phyloP scores from a whole-genome alignment of 2,888 invertebrate genomes.

The Epistrophe grossulariae region DNA sequence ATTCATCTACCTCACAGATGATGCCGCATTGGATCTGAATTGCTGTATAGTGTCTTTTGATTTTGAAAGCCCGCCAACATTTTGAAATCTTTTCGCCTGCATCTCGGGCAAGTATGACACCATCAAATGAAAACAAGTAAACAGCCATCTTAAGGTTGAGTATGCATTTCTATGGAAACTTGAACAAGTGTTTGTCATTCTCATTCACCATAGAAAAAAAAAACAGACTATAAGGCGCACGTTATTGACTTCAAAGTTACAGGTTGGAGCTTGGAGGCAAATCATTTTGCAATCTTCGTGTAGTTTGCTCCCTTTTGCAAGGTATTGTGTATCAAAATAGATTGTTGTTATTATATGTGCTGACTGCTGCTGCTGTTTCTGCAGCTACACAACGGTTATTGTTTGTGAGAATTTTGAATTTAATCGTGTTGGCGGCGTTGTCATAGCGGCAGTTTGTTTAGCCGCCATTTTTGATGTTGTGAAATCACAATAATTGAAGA shows the following conservation, averaged over 20 bases:
- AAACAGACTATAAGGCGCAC: slow-evolving; percentile 28
- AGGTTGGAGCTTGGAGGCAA: slow-evolving; percentile 51
- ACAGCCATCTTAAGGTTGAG: slow-evolving; percentile 40
- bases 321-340: slow-evolving; percentile 67
- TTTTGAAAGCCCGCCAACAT: slow-evolving; percentile 64
- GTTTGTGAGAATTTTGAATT: slow-evolving; percentile 55
- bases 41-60: slow-evolving; percentile 31
- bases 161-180: slow-evolving; percentile 48
- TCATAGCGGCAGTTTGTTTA: neutral
- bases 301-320: slow-evolving; percentile 71
- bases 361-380: neutral
- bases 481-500: slow-evolving; percentile 31
- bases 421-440: slow-evolving; percentile 11
- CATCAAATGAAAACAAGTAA: slow-evolving; percentile 2
- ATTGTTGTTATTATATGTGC: slow-evolving; percentile 48
- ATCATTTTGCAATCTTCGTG: slow-evolving; percentile 67
- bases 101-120: slow-evolving; percentile 51
- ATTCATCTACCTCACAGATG: slow-evolving; percentile 18
- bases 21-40: slow-evolving; percentile 16
- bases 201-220: slow-evolving; percentile 8
- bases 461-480: slow-evolving; percentile 8
- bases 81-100: slow-evolving; percentile 50
- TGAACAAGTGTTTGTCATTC: slow-evolving; percentile 64
- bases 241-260: slow-evolving; percentile 52
- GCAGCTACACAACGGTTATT: slow-evolving; percentile 3